A percentile compares a stretch with the other conserved stretches of the same genome.
Conservation (phyloP, 2,113 vertebrate genomes). For the Empidonax alnorum region DNA sequence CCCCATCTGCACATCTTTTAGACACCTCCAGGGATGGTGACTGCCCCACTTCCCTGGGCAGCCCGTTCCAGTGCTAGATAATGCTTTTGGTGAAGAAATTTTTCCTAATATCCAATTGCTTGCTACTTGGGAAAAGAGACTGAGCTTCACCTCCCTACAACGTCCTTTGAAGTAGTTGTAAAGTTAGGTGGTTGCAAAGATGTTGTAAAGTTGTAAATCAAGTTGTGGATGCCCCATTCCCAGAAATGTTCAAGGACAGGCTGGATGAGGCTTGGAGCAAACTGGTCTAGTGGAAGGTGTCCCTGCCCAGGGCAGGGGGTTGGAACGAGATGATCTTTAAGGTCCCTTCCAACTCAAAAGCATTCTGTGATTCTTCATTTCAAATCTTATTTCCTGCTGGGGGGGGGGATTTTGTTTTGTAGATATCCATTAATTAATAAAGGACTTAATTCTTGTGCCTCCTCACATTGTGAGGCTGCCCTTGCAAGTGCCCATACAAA, state of each 20-base stretch:
- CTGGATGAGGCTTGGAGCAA: not conserved
- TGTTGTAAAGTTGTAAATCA: not conserved
- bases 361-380: no score
- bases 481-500: accelerated
- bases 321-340: not conserved
- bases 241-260: not conserved
- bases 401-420: not conserved
- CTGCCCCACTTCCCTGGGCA: not conserved
- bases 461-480: not conserved
- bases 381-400: not conserved
- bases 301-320: not conserved
- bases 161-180: not conserved
- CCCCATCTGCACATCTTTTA: not conserved
- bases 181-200: not conserved
- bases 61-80: accelerated
- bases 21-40: not conserved
- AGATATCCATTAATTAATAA: not conserved
- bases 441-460: not conserved
- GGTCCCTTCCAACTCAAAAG: not conserved
- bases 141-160: not conserved
- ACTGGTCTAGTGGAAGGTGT: not conserved
- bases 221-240: not conserved
- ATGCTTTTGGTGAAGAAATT: accelerated
- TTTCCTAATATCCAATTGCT: not conserved
- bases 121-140: not conserved